Percentiles rank a stretch among this genome's conserved stretches.
These are phyloP conservation scores for Pseudococcus viburni DNA, from an alignment of 2,888 invertebrate genomes.

Conservation along the genomic window DNA sequence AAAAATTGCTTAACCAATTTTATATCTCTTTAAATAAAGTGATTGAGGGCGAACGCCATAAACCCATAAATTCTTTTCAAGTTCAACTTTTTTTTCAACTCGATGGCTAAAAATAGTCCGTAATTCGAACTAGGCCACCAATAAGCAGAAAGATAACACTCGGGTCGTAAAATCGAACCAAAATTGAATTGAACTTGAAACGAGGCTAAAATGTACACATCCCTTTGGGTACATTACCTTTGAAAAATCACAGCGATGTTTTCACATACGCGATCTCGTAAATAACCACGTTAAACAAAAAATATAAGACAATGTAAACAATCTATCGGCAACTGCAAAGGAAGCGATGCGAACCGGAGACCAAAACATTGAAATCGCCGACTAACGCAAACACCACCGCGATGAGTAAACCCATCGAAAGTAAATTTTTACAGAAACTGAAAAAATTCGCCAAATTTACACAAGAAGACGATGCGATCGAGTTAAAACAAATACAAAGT, in stretches of 20 bases:
- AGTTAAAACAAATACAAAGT: not conserved
- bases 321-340: not conserved
- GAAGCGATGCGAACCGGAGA: not conserved
- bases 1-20: slow-evolving; percentile 1
- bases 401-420: not conserved
- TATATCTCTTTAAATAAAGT: not conserved
- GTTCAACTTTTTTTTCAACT: not conserved
- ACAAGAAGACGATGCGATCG: not conserved
- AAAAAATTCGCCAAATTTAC: slow-evolving; percentile 29
- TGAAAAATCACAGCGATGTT: not conserved
- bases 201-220: not conserved
- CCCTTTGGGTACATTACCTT: not conserved
- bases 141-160: not conserved
- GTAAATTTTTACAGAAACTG: not conserved
- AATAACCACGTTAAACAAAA: not conserved
- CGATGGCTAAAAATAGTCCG: not conserved
- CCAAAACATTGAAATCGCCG: slow-evolving; percentile 17
- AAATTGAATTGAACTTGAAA: not conserved
- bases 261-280: not conserved
- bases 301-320: not conserved
- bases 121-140: not conserved
- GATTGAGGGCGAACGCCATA: not conserved
- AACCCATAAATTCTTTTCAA: slow-evolving; percentile 9
- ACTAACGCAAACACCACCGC: not conserved
- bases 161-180: not conserved